Evolutionary conservation across 2,797 vertebrate species (phyloP).

Genomic region (Enteromius mattozi): DNA sequence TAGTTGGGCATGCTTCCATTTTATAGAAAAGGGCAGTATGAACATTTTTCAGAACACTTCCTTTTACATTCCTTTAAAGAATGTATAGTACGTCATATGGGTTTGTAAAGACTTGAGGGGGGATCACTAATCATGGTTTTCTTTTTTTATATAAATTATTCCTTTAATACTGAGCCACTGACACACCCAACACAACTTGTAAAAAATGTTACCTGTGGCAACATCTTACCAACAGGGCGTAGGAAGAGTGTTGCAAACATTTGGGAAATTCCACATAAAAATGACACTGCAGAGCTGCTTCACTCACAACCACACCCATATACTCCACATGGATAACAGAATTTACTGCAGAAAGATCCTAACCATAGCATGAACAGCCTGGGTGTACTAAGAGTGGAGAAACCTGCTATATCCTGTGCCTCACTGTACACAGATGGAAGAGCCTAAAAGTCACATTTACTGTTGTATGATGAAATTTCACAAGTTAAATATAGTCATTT

Average conservation of each 20-base stretch:
- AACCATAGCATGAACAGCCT: background rate
- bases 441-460: background rate
- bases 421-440: background rate
- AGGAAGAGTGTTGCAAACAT: constrained; percentile 21
- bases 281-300: constrained; percentile 3
- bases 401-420: background rate
- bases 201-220: constrained; percentile 28
- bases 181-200: background rate
- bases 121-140: background rate
- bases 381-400: background rate
- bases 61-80: background rate
- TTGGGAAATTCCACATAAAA: constrained; percentile 16
- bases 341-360: background rate
- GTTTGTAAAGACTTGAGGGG: background rate
- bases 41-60: background rate
- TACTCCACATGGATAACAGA: background rate
- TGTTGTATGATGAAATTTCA: background rate
- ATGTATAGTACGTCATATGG: background rate
- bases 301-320: background rate
- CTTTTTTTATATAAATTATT: background rate
- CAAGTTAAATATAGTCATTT: background rate
- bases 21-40: background rate
- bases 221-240: constrained; percentile 1
- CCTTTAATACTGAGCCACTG: background rate
- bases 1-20: background rate